phyloP scores from a whole-genome alignment of 2,888 invertebrate genomes.

The Branchipolynoe longqiensis region DNA sequence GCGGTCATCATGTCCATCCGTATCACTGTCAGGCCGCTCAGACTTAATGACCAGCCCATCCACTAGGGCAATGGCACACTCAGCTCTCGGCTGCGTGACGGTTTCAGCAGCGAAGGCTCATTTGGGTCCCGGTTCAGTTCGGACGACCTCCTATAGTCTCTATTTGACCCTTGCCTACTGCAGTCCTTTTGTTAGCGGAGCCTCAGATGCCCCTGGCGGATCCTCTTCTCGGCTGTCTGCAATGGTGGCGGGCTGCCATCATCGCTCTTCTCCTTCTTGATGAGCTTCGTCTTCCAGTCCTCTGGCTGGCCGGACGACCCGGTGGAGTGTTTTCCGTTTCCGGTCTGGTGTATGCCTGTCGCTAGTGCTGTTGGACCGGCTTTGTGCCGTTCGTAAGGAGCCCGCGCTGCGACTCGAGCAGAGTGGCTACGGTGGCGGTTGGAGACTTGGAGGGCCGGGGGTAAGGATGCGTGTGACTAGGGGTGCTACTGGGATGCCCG shows the following conservation, averaged over 20 bases:
- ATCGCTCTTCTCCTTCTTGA: constrained; percentile 42
- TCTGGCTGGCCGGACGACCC: constrained; percentile 19
- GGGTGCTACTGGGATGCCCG: constrained; percentile 45
- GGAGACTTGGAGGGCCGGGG: constrained; percentile 23
- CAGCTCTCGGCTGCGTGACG: background rate
- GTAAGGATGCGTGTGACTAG: constrained; percentile 11
- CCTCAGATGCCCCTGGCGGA: background rate
- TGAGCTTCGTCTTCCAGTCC: constrained; percentile 45
- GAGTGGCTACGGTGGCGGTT: constrained; percentile 70
- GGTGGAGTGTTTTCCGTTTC: constrained; percentile 30
- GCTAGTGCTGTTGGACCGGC: background rate
- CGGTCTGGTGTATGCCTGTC: constrained; percentile 13
- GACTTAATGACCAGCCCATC: background rate
- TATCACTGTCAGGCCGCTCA: constrained; percentile 27
- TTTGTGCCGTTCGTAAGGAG: constrained; percentile 64
- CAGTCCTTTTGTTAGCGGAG: background rate
- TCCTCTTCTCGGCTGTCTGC: too few species aligned
- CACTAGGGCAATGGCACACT: background rate
- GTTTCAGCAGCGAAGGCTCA: too few species aligned
- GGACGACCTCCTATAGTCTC: constrained; percentile 9
- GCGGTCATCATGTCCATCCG: too few species aligned
- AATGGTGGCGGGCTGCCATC: background rate
- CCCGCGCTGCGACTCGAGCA: constrained; percentile 72
- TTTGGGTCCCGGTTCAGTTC: too few species aligned
- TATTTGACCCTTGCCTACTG: background rate